Base-by-base conservation (phyloP, 2,797 vertebrate genomes). In the Acropternis orthonyx region DNA sequence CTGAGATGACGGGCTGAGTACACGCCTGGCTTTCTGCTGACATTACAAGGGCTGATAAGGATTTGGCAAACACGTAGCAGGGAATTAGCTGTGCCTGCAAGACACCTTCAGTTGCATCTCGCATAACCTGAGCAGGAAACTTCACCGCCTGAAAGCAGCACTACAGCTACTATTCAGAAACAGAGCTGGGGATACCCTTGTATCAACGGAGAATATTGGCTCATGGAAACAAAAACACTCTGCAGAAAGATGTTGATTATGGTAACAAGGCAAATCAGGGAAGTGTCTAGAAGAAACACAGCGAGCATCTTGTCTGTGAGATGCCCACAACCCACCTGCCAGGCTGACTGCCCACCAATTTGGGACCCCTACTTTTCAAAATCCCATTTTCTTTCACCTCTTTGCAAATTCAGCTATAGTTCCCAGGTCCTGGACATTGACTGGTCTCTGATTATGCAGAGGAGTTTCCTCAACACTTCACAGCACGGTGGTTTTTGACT, bases 21-120 rank as follows among this genome's bases (percentile, higher is more conserved):
- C 56, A 32, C 1, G n/a, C 69, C 67, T 56, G 58, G 36, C 83
- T 89, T 85, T 86, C 80, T 88, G 59, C 79, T 92, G 92, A 67
- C 82, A 32, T 21, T 58, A 13, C 44, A 81, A 59, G 28, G 51
- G 39, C 52, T 71, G 76, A 43, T 71, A 85, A 77, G 77, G 6
- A 55, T 63, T 79, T 84, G 88, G 92, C 87, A 91, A 72, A 78
- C 0, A 9, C 86, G 30, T 27, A 88, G 82, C 46, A 48, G 36
- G 44, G 73, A 95, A 94, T 83, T 72, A 55, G 41, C 58, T 58
- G 21, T 69, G 73, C 73, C 83, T 51, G 34, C 77, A 69, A 48
- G 9, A 81, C 36, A 44, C 26, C 58, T 83, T 22, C 59, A 41
- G 75, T 9, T 43, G 26, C 79, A 85, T 51, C 75, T 80, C 67